A percentile compares a stretch with the other conserved stretches of the same genome.
Conservation (phyloP, 2,113 vertebrate genomes). For the Pteruthius melanotis region DNA sequence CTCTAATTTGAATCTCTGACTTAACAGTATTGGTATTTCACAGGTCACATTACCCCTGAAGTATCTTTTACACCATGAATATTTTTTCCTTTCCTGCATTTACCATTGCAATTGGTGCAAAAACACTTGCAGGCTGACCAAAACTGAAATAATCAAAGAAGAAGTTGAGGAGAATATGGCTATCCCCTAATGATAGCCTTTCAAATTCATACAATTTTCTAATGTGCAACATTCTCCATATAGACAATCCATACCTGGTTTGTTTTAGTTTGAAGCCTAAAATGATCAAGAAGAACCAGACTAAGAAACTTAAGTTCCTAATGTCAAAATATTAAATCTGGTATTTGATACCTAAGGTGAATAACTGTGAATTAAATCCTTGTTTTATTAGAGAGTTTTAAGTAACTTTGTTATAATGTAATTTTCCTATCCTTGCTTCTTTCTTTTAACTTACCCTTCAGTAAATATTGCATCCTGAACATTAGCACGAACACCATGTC, state of each 20-base stretch:
- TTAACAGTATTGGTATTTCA: background rate
- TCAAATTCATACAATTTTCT: background rate
- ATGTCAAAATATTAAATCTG: background rate
- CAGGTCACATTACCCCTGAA: background rate
- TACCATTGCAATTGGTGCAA: background rate
- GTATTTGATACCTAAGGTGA: background rate
- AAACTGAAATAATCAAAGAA: background rate
- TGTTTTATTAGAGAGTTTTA: background rate
- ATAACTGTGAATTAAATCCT: background rate
- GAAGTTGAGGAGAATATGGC: background rate
- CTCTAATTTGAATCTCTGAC: background rate
- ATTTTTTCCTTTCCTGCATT: background rate
- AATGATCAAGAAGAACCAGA: background rate
- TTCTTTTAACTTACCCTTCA: background rate
- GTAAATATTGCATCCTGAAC: background rate
- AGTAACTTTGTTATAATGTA: background rate
- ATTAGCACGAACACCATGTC: background rate
- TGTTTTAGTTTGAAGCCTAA: background rate
- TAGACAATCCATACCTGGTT: background rate
- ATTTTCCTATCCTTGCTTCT: background rate
- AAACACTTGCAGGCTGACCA: background rate
- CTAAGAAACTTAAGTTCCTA: background rate
- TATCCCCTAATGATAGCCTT: background rate
- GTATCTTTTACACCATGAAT: background rate
- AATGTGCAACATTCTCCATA: background rate